phyloP scores from a whole-genome alignment of 2,888 invertebrate genomes.

The Thyatira batis region DNA sequence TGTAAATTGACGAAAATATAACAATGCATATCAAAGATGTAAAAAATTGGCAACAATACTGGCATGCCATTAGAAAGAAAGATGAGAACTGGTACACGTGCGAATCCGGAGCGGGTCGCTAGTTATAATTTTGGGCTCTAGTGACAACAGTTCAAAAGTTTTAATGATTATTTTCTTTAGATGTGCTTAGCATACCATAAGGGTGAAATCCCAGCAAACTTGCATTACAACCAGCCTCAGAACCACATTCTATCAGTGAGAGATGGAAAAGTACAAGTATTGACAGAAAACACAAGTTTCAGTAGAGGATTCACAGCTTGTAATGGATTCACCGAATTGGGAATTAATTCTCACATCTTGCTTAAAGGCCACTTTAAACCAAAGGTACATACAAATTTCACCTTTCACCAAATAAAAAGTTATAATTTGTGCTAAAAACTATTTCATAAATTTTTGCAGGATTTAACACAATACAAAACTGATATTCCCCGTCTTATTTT shows the following conservation, averaged over 20 bases:
- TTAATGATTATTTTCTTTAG: constrained; percentile 22
- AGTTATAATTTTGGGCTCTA: too few species aligned
- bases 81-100: too few species aligned
- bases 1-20: too few species aligned
- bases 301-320: constrained; percentile 41
- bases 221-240: constrained; percentile 43
- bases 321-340: constrained; percentile 44
- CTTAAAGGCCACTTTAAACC: constrained; percentile 46
- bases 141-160: background rate
- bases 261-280: constrained; percentile 41
- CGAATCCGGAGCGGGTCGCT: too few species aligned
- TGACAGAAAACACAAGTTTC: constrained; percentile 40
- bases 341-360: constrained; percentile 42
- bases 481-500: constrained; percentile 71
- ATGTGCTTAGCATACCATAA: constrained; percentile 49
- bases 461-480: constrained; percentile 35
- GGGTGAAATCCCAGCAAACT: constrained; percentile 47
- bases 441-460: constrained; percentile 26
- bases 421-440: too few species aligned
- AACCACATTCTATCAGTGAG: constrained; percentile 33
- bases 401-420: too few species aligned
- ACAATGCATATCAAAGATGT: too few species aligned
- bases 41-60: too few species aligned
- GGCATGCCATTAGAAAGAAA: too few species aligned
- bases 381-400: constrained; percentile 33